Evolutionary conservation across 2,113 vertebrate species (phyloP), one percentile per base, ranked within the genome.

Genomic region (Proteles cristata): DNA sequence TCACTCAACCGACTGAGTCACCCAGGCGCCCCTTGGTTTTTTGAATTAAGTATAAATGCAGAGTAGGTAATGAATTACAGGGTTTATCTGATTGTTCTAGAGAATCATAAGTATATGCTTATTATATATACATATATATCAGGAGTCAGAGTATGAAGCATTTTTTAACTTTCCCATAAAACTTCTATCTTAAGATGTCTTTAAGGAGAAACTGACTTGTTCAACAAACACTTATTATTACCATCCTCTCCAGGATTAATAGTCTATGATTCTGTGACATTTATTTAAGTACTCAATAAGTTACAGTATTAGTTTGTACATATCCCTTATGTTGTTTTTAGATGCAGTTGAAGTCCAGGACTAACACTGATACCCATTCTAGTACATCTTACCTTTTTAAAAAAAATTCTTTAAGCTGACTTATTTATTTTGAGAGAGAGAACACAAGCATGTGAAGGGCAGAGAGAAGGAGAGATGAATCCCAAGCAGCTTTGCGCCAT

Each of bases 351-450:
- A 82, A 80, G 43, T 14, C 55, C 76, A 88, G 8, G 4, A 53
- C 92, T 87, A 92, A 50, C 65, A 55, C 31, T 6, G 4, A 68
- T 93, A 43, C 7, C 83, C 48, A 65, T 55, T 9, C 69, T 81
- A 93, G 48, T 25, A 90, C 48, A 39, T 74, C 81, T 92, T 86
- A 53, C 87, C 83, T 48, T 97, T 93, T 76, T 43, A 87, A 94
- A 84, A 23, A 23, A 23, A 23, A 61, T 9, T 61, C 7, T 61
- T 21, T 61, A 61, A 61, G 58, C 58, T 61, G 21, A 23, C 17
- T 55, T 55, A 23, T 61, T 9, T 23, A 23, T 61, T 61, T 61
- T 61, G 58, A 23, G 58, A 61, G 58, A 61, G 58, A 61, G 58
- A 61, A 1, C 58, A 61, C 21, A 61, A 61, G 58, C 58, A 61